Conservation (phyloP, 2,888 invertebrate genomes). For the Keiferia lycopersicella region DNA sequence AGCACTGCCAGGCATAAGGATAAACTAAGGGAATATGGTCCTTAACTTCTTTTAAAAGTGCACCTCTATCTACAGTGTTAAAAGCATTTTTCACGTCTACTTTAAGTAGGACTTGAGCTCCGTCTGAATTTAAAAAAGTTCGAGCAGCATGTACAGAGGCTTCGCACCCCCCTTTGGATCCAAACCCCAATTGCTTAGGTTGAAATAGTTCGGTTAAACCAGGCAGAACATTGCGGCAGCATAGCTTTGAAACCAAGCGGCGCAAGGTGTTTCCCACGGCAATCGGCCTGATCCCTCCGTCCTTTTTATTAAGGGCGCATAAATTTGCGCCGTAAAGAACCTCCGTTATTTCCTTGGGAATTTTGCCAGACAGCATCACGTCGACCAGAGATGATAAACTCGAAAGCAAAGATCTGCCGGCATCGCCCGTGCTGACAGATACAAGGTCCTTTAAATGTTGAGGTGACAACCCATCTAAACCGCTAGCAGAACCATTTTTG, state of each 20-base stretch:
- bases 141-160: background rate
- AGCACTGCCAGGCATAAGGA: conserved; percentile 6
- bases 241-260: too few species aligned
- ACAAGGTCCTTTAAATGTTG: background rate
- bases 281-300: conserved; percentile 7
- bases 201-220: background rate
- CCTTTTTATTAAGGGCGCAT: conserved; percentile 3
- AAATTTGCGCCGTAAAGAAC: conserved; percentile 13
- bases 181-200: background rate
- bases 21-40: background rate
- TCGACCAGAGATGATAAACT: background rate
- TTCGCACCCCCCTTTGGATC: too few species aligned
- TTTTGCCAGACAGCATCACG: background rate
- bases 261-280: too few species aligned
- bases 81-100: too few species aligned
- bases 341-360: background rate
- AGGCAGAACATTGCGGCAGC: too few species aligned
- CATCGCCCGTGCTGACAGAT: background rate
- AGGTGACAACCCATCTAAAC: background rate
- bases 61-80: too few species aligned
- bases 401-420: background rate
- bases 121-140: background rate
- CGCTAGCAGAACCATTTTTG: background rate
- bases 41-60: background rate
- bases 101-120: too few species aligned